phyloP scores from a whole-genome alignment of 2,888 invertebrate genomes.

The Halocaridina rubra region DNA sequence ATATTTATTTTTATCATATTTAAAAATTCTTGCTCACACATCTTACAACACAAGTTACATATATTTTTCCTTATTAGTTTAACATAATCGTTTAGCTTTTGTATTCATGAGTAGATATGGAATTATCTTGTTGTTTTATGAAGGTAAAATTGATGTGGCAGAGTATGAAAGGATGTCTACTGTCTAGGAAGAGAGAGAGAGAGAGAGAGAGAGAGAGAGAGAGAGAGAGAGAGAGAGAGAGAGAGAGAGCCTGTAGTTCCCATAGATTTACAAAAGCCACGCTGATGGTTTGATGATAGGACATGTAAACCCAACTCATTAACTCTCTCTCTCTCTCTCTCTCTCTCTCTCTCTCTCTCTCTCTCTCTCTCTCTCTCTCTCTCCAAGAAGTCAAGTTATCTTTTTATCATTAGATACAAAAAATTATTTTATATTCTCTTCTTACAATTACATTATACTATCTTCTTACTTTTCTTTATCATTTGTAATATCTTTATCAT shows the following conservation, averaged over 20 bases:
- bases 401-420: too few relatives aligned
- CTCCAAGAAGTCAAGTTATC: too few relatives aligned
- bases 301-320: neutral
- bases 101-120: neutral
- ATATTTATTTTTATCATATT: too few relatives aligned
- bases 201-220: conserved; percentile 9
- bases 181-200: neutral
- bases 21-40: too few relatives aligned
- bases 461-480: too few relatives aligned
- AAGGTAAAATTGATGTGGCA: neutral
- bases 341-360: neutral
- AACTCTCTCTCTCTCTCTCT: conserved; percentile 6
- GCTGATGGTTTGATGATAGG: neutral
- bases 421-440: neutral
- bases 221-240: neutral
- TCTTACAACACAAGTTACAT: too few relatives aligned
- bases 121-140: neutral
- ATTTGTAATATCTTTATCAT: too few relatives aligned
- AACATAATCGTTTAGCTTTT: too few relatives aligned
- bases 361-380: neutral
- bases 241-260: neutral
- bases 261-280: neutral
- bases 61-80: too few relatives aligned
- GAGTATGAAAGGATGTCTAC: neutral
- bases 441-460: too few relatives aligned